Evolutionary conservation across 2,797 vertebrate genomes (phyloP), one percentile per base, ranked within the genome.

Genomic region (Anguilla obscura): DNA sequence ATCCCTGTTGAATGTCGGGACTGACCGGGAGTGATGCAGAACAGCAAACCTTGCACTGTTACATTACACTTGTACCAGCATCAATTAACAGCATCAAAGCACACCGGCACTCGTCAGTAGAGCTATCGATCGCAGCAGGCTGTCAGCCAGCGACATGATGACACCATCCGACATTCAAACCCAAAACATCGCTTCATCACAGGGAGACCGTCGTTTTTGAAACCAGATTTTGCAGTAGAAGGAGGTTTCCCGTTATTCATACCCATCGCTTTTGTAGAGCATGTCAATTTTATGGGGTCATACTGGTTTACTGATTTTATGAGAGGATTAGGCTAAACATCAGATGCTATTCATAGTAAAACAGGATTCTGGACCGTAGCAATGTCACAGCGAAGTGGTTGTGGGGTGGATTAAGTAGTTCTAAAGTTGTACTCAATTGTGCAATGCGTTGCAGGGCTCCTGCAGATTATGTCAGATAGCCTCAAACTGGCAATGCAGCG

Each of bases 11-110:
- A 82, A 80, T 82, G 24, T 36, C 33, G 3, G 16, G 36, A 54
- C 50, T 27, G 60, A 85, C 69, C 56, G 82, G 58, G 83, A 18
- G 36, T 24, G 48, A 85, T 33, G 36, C 60, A 85, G n/a, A 45
- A 30, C 9, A 12, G 24, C 69, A 79, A 63, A 85, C 63, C 79
- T 48, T n/a, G 12, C 24, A 16, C 50, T 85, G 30, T 74, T 94
- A 94, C 94, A 93, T 95, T 95, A 95, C 95, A 95, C 95, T 94
- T 95, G 94, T 95, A 95, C 92, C 92, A 93, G 95, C 95, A 95
- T 94, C 94, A 85, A 86, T 88, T 86, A 88, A 66, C 86, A 74
- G 54, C 84, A 60, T 48, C 52, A 21, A 30, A 48, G 79, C 36
- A 12, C 93, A 94, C 91, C 93, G 93, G 94, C 93, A 94, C 92